These are phyloP conservation scores for Pseudochirops corinnae DNA, from an alignment of 2,797 vertebrate species.

Conservation along the genomic window DNA sequence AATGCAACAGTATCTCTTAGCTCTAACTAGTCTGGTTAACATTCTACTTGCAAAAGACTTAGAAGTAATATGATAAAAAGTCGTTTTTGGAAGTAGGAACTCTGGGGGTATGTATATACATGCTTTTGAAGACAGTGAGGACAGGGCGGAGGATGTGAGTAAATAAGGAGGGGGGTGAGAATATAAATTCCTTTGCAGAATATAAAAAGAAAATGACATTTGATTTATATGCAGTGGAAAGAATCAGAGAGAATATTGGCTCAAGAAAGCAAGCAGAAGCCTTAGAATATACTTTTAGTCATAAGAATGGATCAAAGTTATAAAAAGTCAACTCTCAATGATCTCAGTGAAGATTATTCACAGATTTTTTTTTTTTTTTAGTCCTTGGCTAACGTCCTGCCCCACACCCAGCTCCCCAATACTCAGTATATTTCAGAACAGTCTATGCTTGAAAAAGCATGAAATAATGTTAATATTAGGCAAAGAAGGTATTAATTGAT, in stretches of 20 bases:
- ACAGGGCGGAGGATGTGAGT: no score
- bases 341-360: not conserved
- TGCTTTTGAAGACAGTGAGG: not conserved
- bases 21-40: conserved; percentile 37
- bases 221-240: not conserved
- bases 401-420: not conserved
- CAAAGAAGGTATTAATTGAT: not conserved
- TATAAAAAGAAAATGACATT: not conserved
- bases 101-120: not conserved
- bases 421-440: not conserved
- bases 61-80: conserved; percentile 11
- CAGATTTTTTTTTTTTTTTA: not conserved
- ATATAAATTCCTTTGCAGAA: not conserved
- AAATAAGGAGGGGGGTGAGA: not conserved
- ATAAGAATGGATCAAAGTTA: not conserved
- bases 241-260: not conserved
- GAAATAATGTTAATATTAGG: not conserved
- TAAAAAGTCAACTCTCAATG: not conserved
- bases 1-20: conserved; percentile 1
- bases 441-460: not conserved
- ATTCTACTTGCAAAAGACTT: not conserved
- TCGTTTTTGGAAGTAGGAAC: not conserved
- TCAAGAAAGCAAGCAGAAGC: not conserved
- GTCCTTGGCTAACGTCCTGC: not conserved
- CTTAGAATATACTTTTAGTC: not conserved